phyloP scores from a whole-genome alignment of 2,797 vertebrate genomes.

The Micropoecilia bifurca region DNA sequence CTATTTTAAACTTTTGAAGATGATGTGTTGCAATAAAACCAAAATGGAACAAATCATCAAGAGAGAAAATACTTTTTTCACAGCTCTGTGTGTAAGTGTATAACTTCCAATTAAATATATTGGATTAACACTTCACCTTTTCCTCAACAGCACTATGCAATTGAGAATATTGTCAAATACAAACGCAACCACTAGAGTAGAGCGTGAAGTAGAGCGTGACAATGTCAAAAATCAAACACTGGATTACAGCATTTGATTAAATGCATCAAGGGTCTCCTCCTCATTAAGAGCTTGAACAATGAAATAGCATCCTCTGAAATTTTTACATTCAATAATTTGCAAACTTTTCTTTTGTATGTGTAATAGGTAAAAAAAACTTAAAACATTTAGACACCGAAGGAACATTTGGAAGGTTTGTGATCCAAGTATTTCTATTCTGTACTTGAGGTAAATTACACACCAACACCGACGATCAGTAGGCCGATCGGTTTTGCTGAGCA shows the following conservation, averaged over 20 bases:
- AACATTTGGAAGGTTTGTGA: background rate
- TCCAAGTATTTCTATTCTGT: constrained; percentile 11
- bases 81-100: background rate
- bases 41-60: background rate
- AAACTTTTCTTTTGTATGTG: background rate
- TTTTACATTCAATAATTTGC: background rate
- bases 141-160: background rate
- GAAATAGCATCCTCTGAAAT: background rate
- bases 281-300: background rate
- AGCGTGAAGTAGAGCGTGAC: background rate
- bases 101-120: background rate
- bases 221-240: background rate
- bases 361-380: constrained; percentile 8
- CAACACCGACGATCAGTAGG: background rate
- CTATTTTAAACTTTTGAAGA: background rate
- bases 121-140: background rate
- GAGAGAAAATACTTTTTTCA: background rate
- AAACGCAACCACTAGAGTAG: background rate
- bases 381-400: constrained; percentile 24
- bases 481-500: constrained; percentile 49
- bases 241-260: background rate
- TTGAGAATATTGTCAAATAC: background rate
- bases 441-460: constrained; percentile 43
- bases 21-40: background rate
- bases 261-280: background rate